Conservation (phyloP, 2,113 vertebrate genomes). For the Cyanoramphus novaezelandiae region DNA sequence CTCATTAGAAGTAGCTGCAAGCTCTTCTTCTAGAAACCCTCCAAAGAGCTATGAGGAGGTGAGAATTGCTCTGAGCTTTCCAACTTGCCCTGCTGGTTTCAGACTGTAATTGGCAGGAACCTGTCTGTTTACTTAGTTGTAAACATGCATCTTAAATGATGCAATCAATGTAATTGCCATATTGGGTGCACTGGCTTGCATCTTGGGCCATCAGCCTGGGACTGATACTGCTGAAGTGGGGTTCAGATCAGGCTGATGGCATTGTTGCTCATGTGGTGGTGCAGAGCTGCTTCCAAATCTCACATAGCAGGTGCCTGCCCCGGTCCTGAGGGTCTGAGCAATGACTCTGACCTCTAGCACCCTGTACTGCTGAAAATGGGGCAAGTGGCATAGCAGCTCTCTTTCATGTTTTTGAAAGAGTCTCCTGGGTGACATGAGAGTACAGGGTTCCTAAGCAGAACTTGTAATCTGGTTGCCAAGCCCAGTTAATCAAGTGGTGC, state of each 20-base stretch:
- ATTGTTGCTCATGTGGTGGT: rapidly evolving
- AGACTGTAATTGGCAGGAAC: neutral
- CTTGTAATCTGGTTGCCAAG: neutral
- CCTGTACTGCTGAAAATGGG: neutral
- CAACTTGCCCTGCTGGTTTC: neutral
- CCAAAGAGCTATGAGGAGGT: conserved; percentile 87
- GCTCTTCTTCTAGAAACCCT: conserved; percentile 71
- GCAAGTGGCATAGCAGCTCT: neutral
- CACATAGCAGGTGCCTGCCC: rapidly evolving
- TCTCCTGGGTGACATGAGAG: neutral
- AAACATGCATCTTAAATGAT: neutral
- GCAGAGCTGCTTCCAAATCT: neutral
- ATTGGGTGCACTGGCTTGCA: neutral
- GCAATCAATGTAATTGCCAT: neutral
- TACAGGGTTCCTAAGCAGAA: neutral
- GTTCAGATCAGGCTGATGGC: neutral
- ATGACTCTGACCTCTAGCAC: rapidly evolving
- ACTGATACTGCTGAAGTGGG: neutral
- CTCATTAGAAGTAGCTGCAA: conserved; percentile 69
- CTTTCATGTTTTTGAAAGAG: neutral
- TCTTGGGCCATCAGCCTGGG: neutral
- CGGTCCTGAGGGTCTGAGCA: neutral
- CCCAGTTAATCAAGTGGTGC: neutral
- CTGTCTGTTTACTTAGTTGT: neutral
- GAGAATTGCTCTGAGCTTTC: conserved; percentile 7